phyloP scores from a whole-genome alignment of 23 tunicate species.

The Ciona savignyi region DNA sequence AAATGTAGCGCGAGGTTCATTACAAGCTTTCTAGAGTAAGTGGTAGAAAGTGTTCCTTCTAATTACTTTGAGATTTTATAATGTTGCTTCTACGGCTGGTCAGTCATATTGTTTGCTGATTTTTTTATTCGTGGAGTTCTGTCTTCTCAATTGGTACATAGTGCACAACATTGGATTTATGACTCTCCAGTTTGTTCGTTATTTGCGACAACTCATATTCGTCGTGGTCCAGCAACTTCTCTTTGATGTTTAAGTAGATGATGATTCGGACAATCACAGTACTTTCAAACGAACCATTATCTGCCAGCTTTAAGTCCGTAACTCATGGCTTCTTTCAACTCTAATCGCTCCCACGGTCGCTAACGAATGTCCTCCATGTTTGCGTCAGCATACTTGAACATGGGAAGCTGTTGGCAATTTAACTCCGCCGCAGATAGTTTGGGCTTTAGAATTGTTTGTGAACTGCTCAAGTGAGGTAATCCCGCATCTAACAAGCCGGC shows the following conservation, averaged over 20 bases:
- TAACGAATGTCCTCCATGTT: background rate
- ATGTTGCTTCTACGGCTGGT: no score
- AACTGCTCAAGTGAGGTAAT: background rate
- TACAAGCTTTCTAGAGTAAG: slow-evolving; percentile 79
- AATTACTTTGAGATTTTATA: no score
- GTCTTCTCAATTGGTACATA: no score
- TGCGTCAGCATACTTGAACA: background rate
- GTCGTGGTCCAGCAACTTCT: no score
- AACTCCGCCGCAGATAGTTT: background rate
- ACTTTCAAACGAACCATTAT: background rate
- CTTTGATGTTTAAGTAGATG: background rate
- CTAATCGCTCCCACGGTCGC: background rate
- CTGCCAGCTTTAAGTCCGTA: background rate
- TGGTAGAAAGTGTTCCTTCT: no score
- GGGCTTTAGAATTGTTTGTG: background rate
- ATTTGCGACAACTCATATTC: no score
- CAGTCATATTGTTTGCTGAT: no score
- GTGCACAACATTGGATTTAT: no score
- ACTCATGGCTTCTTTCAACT: background rate
- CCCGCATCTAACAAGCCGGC: slow-evolving; percentile 2
- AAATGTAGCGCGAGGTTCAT: slow-evolving; percentile 81
- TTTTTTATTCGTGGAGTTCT: no score
- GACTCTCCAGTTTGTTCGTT: no score
- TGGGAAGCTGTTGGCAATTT: background rate
- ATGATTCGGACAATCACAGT: background rate